phyloP scores from a whole-genome alignment of 2,888 invertebrate species.

The Zygaena filipendulae region DNA sequence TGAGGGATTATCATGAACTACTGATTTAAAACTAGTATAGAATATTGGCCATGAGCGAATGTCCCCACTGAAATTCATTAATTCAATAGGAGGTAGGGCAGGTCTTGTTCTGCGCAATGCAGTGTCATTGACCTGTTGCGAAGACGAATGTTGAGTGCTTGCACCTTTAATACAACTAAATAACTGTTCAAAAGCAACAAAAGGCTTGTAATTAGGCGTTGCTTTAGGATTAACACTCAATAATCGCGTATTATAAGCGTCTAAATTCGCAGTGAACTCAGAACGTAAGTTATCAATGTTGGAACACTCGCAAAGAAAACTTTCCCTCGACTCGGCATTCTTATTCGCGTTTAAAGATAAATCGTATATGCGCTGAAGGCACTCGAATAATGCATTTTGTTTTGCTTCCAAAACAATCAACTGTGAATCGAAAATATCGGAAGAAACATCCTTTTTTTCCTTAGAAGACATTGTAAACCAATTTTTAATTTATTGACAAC shows the following conservation, averaged over 20 bases:
- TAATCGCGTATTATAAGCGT: not conserved
- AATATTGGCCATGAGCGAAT: constrained; percentile 8
- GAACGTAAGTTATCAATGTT: constrained; percentile 4
- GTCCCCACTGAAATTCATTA: too few species aligned
- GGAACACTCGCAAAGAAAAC: not conserved
- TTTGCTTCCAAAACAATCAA: too few species aligned
- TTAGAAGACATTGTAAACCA: too few species aligned
- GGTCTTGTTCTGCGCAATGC: not conserved
- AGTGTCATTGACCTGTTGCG: not conserved
- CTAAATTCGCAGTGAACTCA: too few species aligned
- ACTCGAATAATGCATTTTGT: too few species aligned
- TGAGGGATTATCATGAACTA: constrained; percentile 5
- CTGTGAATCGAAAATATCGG: too few species aligned
- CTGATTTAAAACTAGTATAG: constrained; percentile 5
- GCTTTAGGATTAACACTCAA: constrained; percentile 2
- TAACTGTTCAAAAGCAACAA: constrained; percentile 1
- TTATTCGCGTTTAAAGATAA: not conserved
- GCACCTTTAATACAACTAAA: constrained; percentile 2
- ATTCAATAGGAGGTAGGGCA: too few species aligned
- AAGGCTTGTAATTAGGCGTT: constrained; percentile 2
- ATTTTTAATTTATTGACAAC: too few species aligned
- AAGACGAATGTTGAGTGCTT: too few species aligned
- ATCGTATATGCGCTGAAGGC: too few species aligned
- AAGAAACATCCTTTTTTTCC: too few species aligned
- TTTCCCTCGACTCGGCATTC: not conserved